Conservation (phyloP, 2,888 invertebrate genomes). For the Oscheius myriophilus region DNA sequence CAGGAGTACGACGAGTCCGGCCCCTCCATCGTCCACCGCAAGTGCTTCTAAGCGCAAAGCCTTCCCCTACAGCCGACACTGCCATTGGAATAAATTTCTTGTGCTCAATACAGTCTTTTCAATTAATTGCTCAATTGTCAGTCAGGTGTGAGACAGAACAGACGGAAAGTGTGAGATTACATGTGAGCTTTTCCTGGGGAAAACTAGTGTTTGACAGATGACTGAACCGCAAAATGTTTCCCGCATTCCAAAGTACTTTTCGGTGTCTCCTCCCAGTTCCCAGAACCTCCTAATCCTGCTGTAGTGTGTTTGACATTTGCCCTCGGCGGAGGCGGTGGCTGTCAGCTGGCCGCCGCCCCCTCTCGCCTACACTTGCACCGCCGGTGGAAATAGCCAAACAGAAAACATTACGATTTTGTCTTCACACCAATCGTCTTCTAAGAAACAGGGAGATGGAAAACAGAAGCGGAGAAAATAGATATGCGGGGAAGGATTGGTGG, state of each 20-base stretch:
- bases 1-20: conserved; percentile 85
- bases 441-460: no score
- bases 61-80: conserved; percentile 25
- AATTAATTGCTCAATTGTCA: no score
- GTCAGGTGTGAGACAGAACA: neutral
- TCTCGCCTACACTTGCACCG: conserved; percentile 1
- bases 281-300: conserved; percentile 4
- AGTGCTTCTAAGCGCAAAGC: conserved; percentile 55
- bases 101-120: conserved; percentile 13
- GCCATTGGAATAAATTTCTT: conserved; percentile 25
- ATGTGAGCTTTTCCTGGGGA: neutral
- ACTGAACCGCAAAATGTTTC: no score
- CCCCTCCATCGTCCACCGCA: conserved; percentile 63
- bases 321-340: conserved; percentile 25
- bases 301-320: conserved; percentile 21
- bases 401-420: no score
- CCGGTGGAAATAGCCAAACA: no score
- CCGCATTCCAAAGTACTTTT: no score
- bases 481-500: no score
- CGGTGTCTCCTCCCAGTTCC: conserved; percentile 1
- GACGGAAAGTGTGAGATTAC: conserved; percentile 12
- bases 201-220: no score
- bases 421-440: no score
- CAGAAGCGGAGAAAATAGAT: no score
- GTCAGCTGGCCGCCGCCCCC: conserved; percentile 25